phyloP scores from a whole-genome alignment of 2,797 vertebrate genomes.

The Picus viridis region DNA sequence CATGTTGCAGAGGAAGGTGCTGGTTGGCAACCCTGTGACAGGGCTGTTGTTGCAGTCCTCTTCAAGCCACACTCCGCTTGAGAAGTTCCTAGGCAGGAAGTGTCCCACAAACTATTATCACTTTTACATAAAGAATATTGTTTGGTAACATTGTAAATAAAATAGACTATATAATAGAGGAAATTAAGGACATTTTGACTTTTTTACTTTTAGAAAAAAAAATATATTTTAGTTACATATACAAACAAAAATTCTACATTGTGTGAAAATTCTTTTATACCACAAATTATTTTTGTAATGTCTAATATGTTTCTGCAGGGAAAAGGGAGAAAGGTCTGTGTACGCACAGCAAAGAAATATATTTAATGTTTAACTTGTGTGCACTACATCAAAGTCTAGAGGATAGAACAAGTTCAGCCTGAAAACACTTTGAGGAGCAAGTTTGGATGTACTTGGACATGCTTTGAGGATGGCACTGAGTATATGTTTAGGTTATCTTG shows the following conservation, averaged over 20 bases:
- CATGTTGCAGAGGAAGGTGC: not conserved
- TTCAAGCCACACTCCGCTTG: not conserved
- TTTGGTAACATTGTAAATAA: slow-evolving; percentile 78
- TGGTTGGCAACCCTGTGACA: not conserved
- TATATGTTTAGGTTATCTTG: slow-evolving; percentile 12
- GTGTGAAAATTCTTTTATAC: slow-evolving; percentile 77
- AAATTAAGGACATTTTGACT: slow-evolving; percentile 73
- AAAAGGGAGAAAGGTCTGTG: slow-evolving; percentile 68
- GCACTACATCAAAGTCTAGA: slow-evolving; percentile 65
- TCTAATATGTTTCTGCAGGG: slow-evolving; percentile 71
- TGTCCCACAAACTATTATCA: not conserved
- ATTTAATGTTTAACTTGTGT: slow-evolving; percentile 57
- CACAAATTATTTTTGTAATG: slow-evolving; percentile 83
- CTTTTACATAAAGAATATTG: slow-evolving; percentile 66
- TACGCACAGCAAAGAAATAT: slow-evolving; percentile 62
- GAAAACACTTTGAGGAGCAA: slow-evolving; percentile 51
- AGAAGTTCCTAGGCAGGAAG: slow-evolving; percentile 38
- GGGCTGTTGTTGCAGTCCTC: not conserved
- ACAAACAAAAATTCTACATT: slow-evolving; percentile 71
- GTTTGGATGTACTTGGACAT: slow-evolving; percentile 45
- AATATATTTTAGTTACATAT: slow-evolving; percentile 79
- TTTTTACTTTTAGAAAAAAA: slow-evolving; percentile 75
- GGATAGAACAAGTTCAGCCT: slow-evolving; percentile 37
- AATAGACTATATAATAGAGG: slow-evolving; percentile 73
- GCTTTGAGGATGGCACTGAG: not conserved